Evolutionary conservation across 2,113 vertebrate species (phyloP), one percentile per base, ranked within the genome.

Genomic region (Sitta europaea): DNA sequence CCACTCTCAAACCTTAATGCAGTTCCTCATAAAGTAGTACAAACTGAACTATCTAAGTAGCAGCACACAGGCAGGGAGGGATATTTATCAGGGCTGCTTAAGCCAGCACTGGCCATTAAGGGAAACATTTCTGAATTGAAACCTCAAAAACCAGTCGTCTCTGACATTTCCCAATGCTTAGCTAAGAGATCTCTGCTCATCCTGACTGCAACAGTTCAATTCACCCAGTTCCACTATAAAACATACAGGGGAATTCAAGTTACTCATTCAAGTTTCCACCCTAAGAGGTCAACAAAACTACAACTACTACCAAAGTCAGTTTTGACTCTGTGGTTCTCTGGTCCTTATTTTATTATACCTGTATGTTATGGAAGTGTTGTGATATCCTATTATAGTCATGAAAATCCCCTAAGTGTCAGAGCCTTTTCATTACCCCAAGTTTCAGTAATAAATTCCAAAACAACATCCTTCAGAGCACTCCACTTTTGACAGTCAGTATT

Each of bases 121-220:
- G 22, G 23, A 88, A 90, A 78, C 13, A 10, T 1, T 82, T 25
- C 51, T 70, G 31, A 85, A 54, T 22, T 54, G 45, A 76, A 29
- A 40, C 4, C 48, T 38, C 15, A 14, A 10, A 15, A 78, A 45
- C 10, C 4, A 48, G n/a, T 12, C 11, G 23, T 18, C 63, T 65
- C 43, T 15, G 9, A 51, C 45, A 59, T 55, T 53, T 78, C 51
- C 22, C 31, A 62, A 11, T 51, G 27, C 23, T 88, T 48, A 35
- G 33, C 40, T 36, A 73, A 53, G 28, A 28, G 47, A 61, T 17
- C 9, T 61, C 59, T 57, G n/a, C 19, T 78, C 67, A 74, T 28
- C 8, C 23, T 82, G 47, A 82, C 6, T 77, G 14, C 1, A 2
- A 27, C 0, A 62, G 42, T 19, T 7, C 36, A 62, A 40, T 5